Conservation (phyloP, 1,140 invertebrate genomes). For the Drosophila ogumai region DNA sequence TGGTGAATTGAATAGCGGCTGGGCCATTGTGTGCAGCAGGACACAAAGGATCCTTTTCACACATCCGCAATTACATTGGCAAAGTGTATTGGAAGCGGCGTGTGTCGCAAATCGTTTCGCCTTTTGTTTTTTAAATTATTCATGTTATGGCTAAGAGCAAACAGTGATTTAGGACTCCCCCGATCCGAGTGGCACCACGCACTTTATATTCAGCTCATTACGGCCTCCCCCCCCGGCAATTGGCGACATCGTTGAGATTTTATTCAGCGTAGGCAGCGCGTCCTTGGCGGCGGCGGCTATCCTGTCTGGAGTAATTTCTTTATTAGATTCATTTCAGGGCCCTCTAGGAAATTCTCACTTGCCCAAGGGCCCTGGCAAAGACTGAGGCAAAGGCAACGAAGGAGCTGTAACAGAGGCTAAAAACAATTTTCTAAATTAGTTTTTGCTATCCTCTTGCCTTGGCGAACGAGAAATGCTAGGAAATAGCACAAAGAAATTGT, state of each 20-base stretch:
- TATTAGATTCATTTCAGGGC: constrained; percentile 73
- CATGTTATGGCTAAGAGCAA: constrained; percentile 69
- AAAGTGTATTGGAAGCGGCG: constrained; percentile 41
- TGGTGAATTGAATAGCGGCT: constrained; percentile 37
- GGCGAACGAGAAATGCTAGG: not conserved
- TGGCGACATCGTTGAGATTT: constrained; percentile 64
- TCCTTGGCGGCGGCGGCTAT: constrained; percentile 39
- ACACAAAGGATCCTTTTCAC: constrained; percentile 39
- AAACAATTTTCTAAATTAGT: constrained; percentile 80
- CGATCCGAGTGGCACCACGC: constrained; percentile 42
- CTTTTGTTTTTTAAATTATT: constrained; percentile 71
- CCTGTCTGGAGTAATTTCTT: constrained; percentile 78
- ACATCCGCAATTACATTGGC: constrained; percentile 54
- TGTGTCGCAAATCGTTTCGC: constrained; percentile 46
- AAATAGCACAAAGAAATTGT: constrained; percentile 35
- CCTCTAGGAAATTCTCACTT: constrained; percentile 49
- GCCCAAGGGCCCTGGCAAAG: constrained; percentile 7
- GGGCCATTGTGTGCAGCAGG: constrained; percentile 15
- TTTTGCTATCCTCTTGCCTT: constrained; percentile 18
- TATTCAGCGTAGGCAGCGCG: constrained; percentile 52
- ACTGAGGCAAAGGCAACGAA: not conserved
- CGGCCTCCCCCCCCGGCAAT: constrained; percentile 55
- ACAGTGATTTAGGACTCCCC: constrained; percentile 57
- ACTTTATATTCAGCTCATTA: constrained; percentile 82
- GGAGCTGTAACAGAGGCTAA: constrained; percentile 47